Conservation (phyloP, 2,113 vertebrate genomes). For the Balaeniceps rex region DNA sequence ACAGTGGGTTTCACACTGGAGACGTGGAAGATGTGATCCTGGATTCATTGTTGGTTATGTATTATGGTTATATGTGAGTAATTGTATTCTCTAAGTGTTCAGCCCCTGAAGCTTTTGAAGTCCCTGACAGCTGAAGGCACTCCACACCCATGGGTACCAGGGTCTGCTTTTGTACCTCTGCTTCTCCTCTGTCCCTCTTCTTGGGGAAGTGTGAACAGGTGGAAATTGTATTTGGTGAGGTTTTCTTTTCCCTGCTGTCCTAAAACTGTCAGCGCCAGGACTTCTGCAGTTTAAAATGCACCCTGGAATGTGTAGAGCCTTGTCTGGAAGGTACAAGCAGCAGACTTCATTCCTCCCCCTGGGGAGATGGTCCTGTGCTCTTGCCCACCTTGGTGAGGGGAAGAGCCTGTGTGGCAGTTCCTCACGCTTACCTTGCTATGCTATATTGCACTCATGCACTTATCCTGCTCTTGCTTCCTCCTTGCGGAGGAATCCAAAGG, state of each 20-base stretch:
- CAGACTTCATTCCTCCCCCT: not conserved
- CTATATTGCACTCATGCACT: not conserved
- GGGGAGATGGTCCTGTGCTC: not conserved
- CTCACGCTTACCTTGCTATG: not conserved
- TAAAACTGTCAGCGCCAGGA: not conserved
- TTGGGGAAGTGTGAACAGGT: not conserved
- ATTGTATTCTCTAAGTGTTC: not conserved
- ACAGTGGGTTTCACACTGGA: not conserved
- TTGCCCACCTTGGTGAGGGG: not conserved
- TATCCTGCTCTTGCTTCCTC: not conserved
- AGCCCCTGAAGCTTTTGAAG: not conserved
- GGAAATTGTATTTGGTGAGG: not conserved
- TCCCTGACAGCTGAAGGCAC: not conserved
- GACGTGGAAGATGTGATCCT: not conserved
- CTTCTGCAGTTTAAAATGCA: not conserved
- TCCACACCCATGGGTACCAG: too few relatives aligned
- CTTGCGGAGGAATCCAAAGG: not conserved
- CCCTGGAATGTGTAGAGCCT: too few relatives aligned
- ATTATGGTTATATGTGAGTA: not conserved
- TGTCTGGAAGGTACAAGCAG: not conserved
- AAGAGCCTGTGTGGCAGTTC: not conserved
- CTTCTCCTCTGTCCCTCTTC: not conserved
- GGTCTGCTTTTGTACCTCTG: not conserved
- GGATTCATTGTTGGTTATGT: not conserved
- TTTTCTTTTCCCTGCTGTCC: not conserved